A percentile compares a stretch with the other conserved stretches of the same genome.
phyloP scores from a whole-genome alignment of 2,797 vertebrate species.

The Lutjanus campechanus region DNA sequence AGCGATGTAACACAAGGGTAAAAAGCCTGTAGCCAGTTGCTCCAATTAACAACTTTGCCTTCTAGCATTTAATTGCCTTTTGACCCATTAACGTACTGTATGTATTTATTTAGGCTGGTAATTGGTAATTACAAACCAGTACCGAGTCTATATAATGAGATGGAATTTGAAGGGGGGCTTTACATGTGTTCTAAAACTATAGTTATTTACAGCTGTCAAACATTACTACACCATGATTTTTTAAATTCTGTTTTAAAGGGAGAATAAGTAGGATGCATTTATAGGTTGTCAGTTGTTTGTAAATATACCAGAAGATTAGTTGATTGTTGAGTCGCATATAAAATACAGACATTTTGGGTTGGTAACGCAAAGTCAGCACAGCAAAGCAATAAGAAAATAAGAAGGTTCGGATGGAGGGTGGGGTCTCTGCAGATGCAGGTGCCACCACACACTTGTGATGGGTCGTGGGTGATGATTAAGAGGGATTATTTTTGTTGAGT shows the following conservation, averaged over 20 bases:
- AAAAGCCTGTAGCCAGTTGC: slow-evolving; percentile 24
- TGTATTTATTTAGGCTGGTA: neutral
- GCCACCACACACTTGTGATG: too few species aligned
- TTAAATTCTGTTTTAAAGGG: neutral
- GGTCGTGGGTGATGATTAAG: too few species aligned
- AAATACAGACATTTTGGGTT: too few species aligned
- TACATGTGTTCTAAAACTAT: neutral
- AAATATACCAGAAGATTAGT: too few species aligned
- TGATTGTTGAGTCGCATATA: too few species aligned
- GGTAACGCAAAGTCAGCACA: too few species aligned
- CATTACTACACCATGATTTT: neutral
- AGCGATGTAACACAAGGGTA: slow-evolving; percentile 38
- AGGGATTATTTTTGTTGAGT: too few species aligned
- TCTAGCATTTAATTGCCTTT: slow-evolving; percentile 11
- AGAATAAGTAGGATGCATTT: too few species aligned
- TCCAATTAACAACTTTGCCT: slow-evolving; percentile 33
- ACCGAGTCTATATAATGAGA: neutral
- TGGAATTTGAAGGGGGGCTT: neutral
- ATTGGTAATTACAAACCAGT: neutral
- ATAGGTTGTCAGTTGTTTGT: too few species aligned
- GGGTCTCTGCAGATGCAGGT: too few species aligned
- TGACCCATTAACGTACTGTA: neutral
- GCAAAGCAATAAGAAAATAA: too few species aligned
- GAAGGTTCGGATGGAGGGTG: too few species aligned
- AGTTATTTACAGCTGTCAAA: neutral